Percentiles rank a stretch among this genome's conserved stretches.
Evolutionary conservation across 2,113 vertebrate genomes (phyloP).

Genomic region (Varanus salvator): DNA sequence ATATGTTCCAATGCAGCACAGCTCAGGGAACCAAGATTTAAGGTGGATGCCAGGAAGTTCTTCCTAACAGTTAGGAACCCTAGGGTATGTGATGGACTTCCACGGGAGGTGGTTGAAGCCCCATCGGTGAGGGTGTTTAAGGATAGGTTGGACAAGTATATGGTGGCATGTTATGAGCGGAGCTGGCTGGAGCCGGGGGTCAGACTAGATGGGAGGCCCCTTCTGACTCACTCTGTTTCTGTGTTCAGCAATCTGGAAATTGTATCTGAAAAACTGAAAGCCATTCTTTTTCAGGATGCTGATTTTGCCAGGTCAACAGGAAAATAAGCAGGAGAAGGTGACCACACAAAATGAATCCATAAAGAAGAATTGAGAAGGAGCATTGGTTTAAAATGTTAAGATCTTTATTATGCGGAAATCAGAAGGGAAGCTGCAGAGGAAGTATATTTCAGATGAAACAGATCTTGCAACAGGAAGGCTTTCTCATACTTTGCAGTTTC

Average conservation of each 20-base stretch:
- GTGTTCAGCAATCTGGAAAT: neutral
- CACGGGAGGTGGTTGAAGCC: too few species aligned
- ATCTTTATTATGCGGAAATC: neutral
- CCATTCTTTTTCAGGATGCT: neutral
- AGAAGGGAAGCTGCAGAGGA: neutral
- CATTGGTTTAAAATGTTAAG: neutral
- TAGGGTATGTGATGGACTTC: too few species aligned
- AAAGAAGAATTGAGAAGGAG: neutral
- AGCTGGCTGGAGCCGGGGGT: too few species aligned
- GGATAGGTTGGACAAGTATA: too few species aligned
- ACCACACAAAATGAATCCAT: neutral
- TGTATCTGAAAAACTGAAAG: neutral
- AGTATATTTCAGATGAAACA: neutral
- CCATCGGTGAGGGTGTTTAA: too few species aligned
- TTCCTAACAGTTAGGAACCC: too few species aligned
- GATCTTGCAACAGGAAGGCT: neutral
- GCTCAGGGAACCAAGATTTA: too few species aligned
- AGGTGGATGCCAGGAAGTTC: too few species aligned
- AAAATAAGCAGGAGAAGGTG: neutral
- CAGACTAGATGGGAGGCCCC: too few species aligned
- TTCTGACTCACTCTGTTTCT: too few species aligned
- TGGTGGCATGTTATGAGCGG: too few species aligned
- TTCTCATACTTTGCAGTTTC: neutral
- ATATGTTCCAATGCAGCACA: too few species aligned
- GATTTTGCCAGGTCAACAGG: neutral